Conservation (phyloP, 2,113 vertebrate genomes). For the Atractosteus spatula region DNA sequence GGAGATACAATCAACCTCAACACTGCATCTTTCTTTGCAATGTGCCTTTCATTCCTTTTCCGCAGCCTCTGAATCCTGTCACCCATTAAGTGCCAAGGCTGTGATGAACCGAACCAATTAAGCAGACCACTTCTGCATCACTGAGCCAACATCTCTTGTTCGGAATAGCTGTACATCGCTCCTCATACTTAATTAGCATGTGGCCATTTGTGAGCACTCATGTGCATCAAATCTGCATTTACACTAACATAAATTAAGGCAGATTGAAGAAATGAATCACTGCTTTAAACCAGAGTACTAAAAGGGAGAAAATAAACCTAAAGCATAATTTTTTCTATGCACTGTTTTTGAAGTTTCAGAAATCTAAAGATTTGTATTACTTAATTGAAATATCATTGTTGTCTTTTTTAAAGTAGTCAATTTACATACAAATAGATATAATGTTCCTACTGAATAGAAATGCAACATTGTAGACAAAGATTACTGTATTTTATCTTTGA, state of each 20-base stretch:
- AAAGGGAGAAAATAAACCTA: too few relatives aligned
- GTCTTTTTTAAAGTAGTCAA: too few relatives aligned
- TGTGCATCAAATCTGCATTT: constrained; percentile 27
- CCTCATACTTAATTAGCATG: constrained; percentile 45
- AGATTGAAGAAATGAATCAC: too few relatives aligned
- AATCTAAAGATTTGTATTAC: too few relatives aligned
- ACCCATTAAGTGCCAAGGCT: constrained; percentile 51
- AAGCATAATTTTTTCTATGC: too few relatives aligned
- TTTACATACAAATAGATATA: too few relatives aligned
- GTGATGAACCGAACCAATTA: constrained; percentile 61
- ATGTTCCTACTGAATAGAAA: too few relatives aligned
- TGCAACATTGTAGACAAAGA: too few relatives aligned
- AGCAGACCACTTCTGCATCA: constrained; percentile 43
- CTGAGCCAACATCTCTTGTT: constrained; percentile 43
- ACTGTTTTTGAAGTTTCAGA: too few relatives aligned
- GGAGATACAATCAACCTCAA: background rate
- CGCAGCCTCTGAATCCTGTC: constrained; percentile 31
- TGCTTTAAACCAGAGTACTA: too few relatives aligned
- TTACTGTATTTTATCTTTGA: too few relatives aligned
- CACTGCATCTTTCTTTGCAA: background rate
- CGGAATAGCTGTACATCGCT: constrained; percentile 36
- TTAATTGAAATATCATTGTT: too few relatives aligned
- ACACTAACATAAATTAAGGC: constrained; percentile 21
- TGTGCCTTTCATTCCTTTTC: constrained; percentile 2
- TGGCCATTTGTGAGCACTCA: constrained; percentile 47